Base-by-base conservation (phyloP, 2,888 invertebrate genomes). In the Cybosia mesomella region DNA sequence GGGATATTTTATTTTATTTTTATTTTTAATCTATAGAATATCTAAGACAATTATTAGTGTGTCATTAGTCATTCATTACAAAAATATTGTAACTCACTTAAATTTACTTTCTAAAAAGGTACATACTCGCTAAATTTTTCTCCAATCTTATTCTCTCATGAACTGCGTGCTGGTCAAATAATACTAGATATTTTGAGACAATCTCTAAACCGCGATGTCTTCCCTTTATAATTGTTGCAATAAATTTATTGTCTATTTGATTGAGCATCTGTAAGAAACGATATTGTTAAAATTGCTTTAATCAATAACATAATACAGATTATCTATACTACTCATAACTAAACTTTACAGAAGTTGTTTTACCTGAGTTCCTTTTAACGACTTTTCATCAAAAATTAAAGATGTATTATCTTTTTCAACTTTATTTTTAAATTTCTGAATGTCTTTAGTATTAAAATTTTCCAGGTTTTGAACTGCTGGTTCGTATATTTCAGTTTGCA, bases 81-180 rank as follows among this genome's bases (percentile, higher is more conserved):
- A 28, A 4, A 28, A 5, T 15, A 43, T 1, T 1, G 15, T 39
- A 39, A 15, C 5, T 15, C 15, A 5, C 36, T 36, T 36, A 11
- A 10, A 39, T n/a, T 49, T 49, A 49, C 49, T 49, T n/a, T n/a
- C 0, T n/a, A 49, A 9, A 8, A 49, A 49, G n/a, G 9, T 55
- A 43, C 57, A 15, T 92, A 97, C 97, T 96, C 87, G 92, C 83
- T 71, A 96, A 91, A 70, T 98, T 95, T 68, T 93, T 90, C 91
- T 98, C 98, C 59, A 98, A 94, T 72, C 97, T 95, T 72, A 98
- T 96, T 86, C 98, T 95, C 92, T 98, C 98, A 89, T 98, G 97
- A 36, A 97, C 97, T 57, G 98, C 98, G 92, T 98, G 98, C 90
- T 98, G 98, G 91, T 98, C 98, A 87, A 98, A 97, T 43, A 97